phyloP scores from a whole-genome alignment of 2,797 vertebrate species.

The Sebastes paucispinis region DNA sequence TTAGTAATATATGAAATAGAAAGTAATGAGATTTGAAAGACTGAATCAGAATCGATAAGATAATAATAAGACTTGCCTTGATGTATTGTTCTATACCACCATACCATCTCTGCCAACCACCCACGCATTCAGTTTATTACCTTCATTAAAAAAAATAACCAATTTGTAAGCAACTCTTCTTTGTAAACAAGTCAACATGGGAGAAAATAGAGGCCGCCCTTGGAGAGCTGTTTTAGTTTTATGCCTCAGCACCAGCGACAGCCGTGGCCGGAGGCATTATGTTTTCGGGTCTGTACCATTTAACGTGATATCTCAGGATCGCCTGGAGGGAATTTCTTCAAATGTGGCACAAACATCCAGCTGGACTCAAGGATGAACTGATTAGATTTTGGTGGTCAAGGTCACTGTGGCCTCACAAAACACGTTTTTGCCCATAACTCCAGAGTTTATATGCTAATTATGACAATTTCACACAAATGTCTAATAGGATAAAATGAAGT shows the following conservation, averaged over 20 bases:
- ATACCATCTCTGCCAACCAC: slow-evolving; percentile 11
- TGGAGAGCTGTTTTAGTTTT: not conserved
- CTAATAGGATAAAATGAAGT: not conserved
- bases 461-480: not conserved
- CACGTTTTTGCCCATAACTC: no score
- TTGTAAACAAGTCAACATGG: slow-evolving; percentile 11
- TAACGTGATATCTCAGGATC: no score
- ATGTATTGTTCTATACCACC: not conserved
- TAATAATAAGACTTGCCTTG: not conserved
- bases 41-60: not conserved
- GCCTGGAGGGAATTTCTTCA: no score
- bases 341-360: no score
- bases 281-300: no score
- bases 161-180: slow-evolving; percentile 9
- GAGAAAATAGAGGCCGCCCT: not conserved
- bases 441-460: no score
- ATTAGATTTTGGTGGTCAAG: no score
- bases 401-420: no score
- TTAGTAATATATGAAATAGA: not conserved
- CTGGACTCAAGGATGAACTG: no score
- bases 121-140: slow-evolving; percentile 14
- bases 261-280: no score
- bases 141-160: slow-evolving; percentile 5
- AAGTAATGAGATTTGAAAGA: not conserved
- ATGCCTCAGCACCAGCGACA: no score